A percentile compares a stretch with the other conserved stretches of the same genome.
These are phyloP conservation scores for Chunga burmeisteri DNA, from an alignment of 2,113 vertebrate genomes.

Conservation along the genomic window DNA sequence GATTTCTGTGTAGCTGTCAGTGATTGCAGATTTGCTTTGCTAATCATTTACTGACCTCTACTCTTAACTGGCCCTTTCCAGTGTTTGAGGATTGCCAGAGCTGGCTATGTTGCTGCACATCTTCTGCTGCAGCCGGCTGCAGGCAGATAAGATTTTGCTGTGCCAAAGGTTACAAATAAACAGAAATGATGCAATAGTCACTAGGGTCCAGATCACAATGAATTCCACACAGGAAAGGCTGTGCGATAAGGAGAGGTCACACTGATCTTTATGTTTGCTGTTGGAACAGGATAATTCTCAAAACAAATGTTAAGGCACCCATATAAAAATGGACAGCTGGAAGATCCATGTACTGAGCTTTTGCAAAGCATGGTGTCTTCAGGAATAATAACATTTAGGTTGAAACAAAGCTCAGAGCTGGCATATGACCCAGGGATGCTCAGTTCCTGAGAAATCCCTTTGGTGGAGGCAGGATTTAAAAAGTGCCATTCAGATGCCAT, in stretches of 20 bases:
- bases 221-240: slow-evolving; percentile 61
- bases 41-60: slow-evolving; percentile 34
- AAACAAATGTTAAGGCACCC: slow-evolving; percentile 21
- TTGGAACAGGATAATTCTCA: slow-evolving; percentile 1
- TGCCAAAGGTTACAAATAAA: slow-evolving; percentile 64
- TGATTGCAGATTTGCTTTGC: not conserved
- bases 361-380: not conserved
- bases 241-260: slow-evolving; percentile 57
- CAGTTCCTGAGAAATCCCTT: not conserved
- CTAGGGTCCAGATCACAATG: slow-evolving; percentile 19
- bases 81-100: slow-evolving; percentile 46
- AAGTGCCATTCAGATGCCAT: not conserved
- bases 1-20: not conserved
- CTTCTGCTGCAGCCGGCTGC: slow-evolving; percentile 31
- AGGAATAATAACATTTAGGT: not conserved
- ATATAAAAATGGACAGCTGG: not conserved
- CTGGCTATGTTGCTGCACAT: slow-evolving; percentile 9
- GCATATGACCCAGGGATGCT: not conserved
- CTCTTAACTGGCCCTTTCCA: not conserved
- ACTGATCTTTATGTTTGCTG: slow-evolving; percentile 33
- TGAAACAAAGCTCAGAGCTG: not conserved
- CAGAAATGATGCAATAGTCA: slow-evolving; percentile 55
- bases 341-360: not conserved
- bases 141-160: slow-evolving; percentile 55
- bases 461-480: not conserved